phyloP scores from a whole-genome alignment of 2,797 vertebrate species.

The Arctocebus calabarensis region DNA sequence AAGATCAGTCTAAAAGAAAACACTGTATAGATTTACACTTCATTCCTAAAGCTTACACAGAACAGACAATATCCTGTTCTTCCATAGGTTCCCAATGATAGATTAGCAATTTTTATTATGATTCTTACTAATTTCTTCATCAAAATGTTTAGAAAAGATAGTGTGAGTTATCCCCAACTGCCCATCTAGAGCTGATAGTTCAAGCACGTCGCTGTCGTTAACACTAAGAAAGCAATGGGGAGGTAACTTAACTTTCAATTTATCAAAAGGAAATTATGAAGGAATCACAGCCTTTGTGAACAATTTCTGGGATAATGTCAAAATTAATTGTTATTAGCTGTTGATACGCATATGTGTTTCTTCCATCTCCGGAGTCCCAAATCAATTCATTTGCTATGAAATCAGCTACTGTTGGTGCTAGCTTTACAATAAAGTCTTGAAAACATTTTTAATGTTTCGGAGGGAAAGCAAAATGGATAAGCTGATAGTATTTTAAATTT shows the following conservation, averaged over 20 bases:
- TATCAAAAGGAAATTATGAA: slow-evolving; percentile 81
- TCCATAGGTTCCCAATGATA: neutral
- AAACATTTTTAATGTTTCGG: neutral
- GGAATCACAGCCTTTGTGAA: slow-evolving; percentile 78
- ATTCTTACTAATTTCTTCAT: slow-evolving; percentile 77
- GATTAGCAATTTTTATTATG: slow-evolving; percentile 73
- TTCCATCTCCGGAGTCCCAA: slow-evolving; percentile 68
- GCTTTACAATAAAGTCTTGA: slow-evolving; percentile 63
- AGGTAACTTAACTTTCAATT: slow-evolving; percentile 81
- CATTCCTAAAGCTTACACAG: slow-evolving; percentile 77
- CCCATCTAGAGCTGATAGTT: slow-evolving; percentile 78
- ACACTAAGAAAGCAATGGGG: slow-evolving; percentile 73
- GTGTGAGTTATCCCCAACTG: slow-evolving; percentile 75
- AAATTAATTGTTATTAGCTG: slow-evolving; percentile 80
- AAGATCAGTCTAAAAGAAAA: slow-evolving; percentile 73
- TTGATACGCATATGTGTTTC: slow-evolving; percentile 58
- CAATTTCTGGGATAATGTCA: slow-evolving; percentile 74
- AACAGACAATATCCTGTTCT: slow-evolving; percentile 23
- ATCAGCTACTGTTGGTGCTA: slow-evolving; percentile 65
- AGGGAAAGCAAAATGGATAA: slow-evolving; percentile 19
- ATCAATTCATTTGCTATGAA: slow-evolving; percentile 78
- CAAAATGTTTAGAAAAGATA: slow-evolving; percentile 83
- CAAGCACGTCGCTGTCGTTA: slow-evolving; percentile 78
- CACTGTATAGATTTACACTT: slow-evolving; percentile 68
- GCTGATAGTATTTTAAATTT: slow-evolving; percentile 45